These are phyloP conservation scores for Triops cancriformis DNA, from an alignment of 1,140 invertebrate genomes.

Conservation along the genomic window DNA sequence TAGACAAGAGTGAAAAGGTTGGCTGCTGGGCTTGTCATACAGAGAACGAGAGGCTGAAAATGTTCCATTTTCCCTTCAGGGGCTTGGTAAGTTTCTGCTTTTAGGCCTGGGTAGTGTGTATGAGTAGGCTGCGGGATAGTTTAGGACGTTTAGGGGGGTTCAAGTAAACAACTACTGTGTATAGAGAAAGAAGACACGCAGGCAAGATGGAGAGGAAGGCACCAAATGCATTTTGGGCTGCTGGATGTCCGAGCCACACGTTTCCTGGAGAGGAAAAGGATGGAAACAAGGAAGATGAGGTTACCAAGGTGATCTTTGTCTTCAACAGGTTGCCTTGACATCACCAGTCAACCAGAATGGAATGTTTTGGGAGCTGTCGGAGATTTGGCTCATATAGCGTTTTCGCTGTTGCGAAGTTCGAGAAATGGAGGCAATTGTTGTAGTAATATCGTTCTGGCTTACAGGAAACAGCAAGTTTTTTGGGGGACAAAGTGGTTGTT, in stretches of 20 bases:
- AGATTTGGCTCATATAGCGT: not conserved
- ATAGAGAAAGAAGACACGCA: not conserved
- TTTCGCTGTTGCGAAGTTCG: not conserved
- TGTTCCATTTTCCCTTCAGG: not conserved
- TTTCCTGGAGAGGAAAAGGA: not conserved
- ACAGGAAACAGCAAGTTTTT: too few relatives aligned
- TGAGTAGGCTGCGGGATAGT: not conserved
- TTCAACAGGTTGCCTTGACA: conserved; percentile 5
- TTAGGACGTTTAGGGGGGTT: not conserved
- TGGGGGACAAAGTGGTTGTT: too few relatives aligned
- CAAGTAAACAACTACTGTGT: not conserved
- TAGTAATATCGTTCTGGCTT: too few relatives aligned
- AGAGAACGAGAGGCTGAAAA: not conserved
- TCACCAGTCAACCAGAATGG: not conserved
- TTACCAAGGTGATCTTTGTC: conserved; percentile 9
- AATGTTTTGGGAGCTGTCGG: not conserved
- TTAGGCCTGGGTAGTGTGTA: not conserved
- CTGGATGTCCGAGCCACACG: not conserved
- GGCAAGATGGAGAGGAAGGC: not conserved
- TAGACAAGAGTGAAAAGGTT: not conserved
- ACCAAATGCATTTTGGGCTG: not conserved
- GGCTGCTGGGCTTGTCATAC: conserved; percentile 8
- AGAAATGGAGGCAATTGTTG: not conserved
- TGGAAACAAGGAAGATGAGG: not conserved
- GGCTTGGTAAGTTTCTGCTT: not conserved